Evolutionary conservation across 2,797 vertebrate genomes (phyloP).

Genomic region (Euphonia xanthogaster): DNA sequence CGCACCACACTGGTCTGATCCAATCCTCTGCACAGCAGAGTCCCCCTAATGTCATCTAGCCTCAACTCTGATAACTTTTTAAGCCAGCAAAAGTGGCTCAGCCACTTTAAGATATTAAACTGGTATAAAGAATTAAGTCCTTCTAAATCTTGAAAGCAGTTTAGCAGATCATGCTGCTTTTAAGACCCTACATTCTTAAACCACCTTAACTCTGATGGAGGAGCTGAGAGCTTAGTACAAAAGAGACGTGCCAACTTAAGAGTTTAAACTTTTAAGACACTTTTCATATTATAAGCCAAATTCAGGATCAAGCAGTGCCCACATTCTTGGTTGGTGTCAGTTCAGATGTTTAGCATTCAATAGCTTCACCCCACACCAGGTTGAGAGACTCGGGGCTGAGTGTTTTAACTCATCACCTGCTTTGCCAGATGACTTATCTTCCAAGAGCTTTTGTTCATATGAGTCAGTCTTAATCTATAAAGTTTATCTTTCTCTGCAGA

Average conservation of each 20-base stretch:
- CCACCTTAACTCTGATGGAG: background rate
- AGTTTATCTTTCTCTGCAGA: background rate
- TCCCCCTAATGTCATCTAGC: background rate
- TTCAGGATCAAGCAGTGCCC: background rate
- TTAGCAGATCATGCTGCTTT: conserved; percentile 32
- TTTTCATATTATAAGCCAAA: conserved; percentile 36
- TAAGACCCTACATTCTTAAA: conserved; percentile 48
- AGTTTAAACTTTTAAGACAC: conserved; percentile 36
- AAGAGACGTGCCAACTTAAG: background rate
- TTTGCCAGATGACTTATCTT: background rate
- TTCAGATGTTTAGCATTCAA: background rate
- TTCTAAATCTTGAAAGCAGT: conserved; percentile 46
- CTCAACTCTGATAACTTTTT: conserved; percentile 28
- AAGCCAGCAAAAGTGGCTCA: conserved; percentile 40
- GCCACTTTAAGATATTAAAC: conserved; percentile 26
- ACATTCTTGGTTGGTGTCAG: background rate
- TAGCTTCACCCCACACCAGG: background rate
- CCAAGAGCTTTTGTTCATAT: background rate
- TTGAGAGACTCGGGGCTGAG: fast-evolving
- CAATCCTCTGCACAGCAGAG: background rate
- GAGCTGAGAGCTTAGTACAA: background rate
- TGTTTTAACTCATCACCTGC: background rate
- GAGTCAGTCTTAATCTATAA: background rate
- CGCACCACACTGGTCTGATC: background rate
- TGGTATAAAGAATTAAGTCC: conserved; percentile 37